Conservation (phyloP, 1,140 invertebrate species). For the Euura lappo region DNA sequence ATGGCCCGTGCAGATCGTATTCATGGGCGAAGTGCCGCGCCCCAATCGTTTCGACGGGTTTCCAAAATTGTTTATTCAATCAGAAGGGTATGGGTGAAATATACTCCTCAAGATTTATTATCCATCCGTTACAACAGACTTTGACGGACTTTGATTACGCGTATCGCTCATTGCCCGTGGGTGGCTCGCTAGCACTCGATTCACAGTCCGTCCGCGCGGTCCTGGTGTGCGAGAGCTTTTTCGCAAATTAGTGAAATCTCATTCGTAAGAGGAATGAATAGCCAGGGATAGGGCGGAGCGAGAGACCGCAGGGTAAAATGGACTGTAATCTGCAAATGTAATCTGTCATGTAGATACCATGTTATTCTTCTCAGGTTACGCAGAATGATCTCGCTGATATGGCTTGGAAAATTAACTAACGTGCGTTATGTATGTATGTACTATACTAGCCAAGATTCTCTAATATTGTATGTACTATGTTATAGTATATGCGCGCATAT, state of each 20-base stretch:
- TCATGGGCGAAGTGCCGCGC: slow-evolving; percentile 17
- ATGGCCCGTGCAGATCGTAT: slow-evolving; percentile 37
- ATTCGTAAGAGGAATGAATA: too few species aligned
- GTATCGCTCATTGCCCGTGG: background rate
- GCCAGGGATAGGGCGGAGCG: too few species aligned
- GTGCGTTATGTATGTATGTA: too few species aligned
- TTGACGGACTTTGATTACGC: background rate
- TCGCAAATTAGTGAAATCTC: background rate
- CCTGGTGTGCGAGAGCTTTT: background rate
- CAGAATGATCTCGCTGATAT: too few species aligned
- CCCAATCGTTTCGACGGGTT: background rate
- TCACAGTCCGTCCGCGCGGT: background rate
- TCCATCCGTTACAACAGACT: background rate
- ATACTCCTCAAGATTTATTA: slow-evolving; percentile 8
- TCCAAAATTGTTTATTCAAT: slow-evolving; percentile 5
- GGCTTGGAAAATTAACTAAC: too few species aligned
- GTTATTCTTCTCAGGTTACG: too few species aligned
- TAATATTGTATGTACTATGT: too few species aligned
- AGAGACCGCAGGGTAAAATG: too few species aligned
- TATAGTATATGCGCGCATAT: too few species aligned
- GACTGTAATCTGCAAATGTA: too few species aligned
- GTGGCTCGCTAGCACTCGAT: background rate
- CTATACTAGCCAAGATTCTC: too few species aligned
- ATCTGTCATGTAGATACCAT: too few species aligned
- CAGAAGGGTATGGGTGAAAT: background rate